Percentiles rank a stretch among this genome's conserved stretches.
Evolutionary conservation across 2,888 invertebrate genomes (phyloP).

Genomic region (Ophion obscuratus): DNA sequence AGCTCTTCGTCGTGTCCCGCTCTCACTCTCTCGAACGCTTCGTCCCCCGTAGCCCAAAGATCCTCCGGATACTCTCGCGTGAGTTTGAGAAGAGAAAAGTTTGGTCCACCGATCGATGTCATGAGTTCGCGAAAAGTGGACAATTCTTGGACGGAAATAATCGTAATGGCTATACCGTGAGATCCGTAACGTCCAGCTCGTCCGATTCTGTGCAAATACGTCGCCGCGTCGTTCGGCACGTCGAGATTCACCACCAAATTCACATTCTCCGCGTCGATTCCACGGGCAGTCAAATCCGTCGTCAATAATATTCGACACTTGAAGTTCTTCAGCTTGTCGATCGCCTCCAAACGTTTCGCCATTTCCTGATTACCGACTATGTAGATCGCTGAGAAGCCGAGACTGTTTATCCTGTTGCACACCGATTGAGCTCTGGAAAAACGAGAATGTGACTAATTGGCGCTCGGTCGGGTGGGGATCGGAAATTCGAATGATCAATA

Average conservation of each 20-base stretch:
- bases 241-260: conserved; percentile 97
- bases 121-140: conserved; percentile 86
- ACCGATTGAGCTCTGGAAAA: conserved; percentile 90
- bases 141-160: conserved; percentile 89
- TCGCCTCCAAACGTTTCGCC: conserved; percentile 89
- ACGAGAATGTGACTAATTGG: background rate
- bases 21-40: conserved; percentile 73
- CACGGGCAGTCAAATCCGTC: conserved; percentile 96
- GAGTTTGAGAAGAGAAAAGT: conserved; percentile 85
- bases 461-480: background rate
- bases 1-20: conserved; percentile 28
- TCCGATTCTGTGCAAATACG: conserved; percentile 97
- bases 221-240: conserved; percentile 91
- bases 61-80: conserved; percentile 79
- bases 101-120: conserved; percentile 85
- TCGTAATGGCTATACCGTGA: conserved; percentile 91
- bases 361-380: conserved; percentile 94
- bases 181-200: conserved; percentile 97
- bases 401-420: conserved; percentile 88
- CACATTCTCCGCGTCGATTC: conserved; percentile 97
- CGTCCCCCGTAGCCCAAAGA: conserved; percentile 76
- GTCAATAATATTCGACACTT: conserved; percentile 94
- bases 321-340: conserved; percentile 91
- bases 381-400: conserved; percentile 92
- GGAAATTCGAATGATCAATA: too few relatives aligned